Percentiles rank a stretch among this genome's conserved stretches.
phyloP scores from a whole-genome alignment of 1,140 invertebrate genomes.

The Stenopsyche tienmushanensis region DNA sequence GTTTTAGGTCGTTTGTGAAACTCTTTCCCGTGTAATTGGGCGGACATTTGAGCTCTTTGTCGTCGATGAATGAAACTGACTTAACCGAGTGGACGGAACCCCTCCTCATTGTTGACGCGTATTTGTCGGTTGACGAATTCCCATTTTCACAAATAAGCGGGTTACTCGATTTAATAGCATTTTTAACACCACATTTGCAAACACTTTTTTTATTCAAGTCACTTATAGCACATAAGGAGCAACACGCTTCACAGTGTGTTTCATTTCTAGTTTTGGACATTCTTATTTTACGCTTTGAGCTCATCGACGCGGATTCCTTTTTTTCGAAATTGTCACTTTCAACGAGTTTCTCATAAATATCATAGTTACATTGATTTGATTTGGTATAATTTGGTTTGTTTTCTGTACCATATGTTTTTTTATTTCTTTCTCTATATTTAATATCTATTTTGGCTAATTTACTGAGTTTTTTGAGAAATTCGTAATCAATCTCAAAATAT shows the following conservation, averaged over 20 bases:
- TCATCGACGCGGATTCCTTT: slow-evolving; percentile 11
- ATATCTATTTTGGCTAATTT: slow-evolving; percentile 45
- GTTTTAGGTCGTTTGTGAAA: slow-evolving; percentile 55
- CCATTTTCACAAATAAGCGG: not conserved
- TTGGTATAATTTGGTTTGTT: slow-evolving; percentile 6
- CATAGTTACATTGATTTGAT: slow-evolving; percentile 19
- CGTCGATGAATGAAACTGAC: slow-evolving; percentile 53
- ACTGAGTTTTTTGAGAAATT: slow-evolving; percentile 52
- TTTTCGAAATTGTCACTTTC: slow-evolving; percentile 16
- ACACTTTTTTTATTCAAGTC: slow-evolving; percentile 1
- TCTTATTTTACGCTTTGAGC: slow-evolving; percentile 12
- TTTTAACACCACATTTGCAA: slow-evolving; percentile 2
- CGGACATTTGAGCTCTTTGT: slow-evolving; percentile 49
- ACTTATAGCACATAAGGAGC: slow-evolving; percentile 33
- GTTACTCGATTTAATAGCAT: not conserved
- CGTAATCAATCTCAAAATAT: slow-evolving; percentile 57
- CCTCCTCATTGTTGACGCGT: slow-evolving; percentile 39
- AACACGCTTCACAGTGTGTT: slow-evolving; percentile 50
- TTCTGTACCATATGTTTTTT: slow-evolving; percentile 1
- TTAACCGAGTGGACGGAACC: slow-evolving; percentile 53
- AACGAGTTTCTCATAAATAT: slow-evolving; percentile 34
- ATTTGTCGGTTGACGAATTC: not conserved
- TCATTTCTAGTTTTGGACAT: slow-evolving; percentile 14
- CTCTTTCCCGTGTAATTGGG: slow-evolving; percentile 54
- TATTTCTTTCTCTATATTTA: slow-evolving; percentile 29